phyloP scores from a whole-genome alignment of 2,113 vertebrate genomes.

The Hemichromis elongatus region DNA sequence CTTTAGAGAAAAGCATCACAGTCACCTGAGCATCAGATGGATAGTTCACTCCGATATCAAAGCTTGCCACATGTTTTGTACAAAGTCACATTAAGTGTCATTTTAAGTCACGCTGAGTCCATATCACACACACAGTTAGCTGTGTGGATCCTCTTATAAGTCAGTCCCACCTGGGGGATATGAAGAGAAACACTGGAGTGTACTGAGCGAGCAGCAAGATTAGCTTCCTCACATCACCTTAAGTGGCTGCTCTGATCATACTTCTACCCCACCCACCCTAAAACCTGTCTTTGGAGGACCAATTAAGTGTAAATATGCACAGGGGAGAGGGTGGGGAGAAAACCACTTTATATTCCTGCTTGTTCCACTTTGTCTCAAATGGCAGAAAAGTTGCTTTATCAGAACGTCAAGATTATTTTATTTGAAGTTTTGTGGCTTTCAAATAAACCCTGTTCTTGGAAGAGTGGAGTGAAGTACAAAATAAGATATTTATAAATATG shows the following conservation, averaged over 20 bases:
- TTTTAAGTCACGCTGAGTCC: conserved; percentile 45
- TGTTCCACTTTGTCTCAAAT: conserved; percentile 2
- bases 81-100: conserved; percentile 30
- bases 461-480: background rate
- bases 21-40: conserved; percentile 21
- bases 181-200: conserved; percentile 1
- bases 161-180: conserved; percentile 16
- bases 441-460: background rate
- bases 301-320: conserved; percentile 29
- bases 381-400: conserved; percentile 10
- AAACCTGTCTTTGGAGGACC: conserved; percentile 26
- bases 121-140: conserved; percentile 28
- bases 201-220: background rate
- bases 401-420: conserved; percentile 1
- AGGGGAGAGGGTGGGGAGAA: background rate
- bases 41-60: conserved; percentile 43
- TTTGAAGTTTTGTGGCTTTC: conserved; percentile 18
- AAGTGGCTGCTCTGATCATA: conserved; percentile 20
- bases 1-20: conserved; percentile 47
- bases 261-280: background rate
- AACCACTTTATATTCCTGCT: background rate
- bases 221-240: conserved; percentile 31
- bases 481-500: background rate
- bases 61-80: conserved; percentile 29
- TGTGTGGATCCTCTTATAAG: conserved; percentile 9